Evolutionary conservation across 53 echinoderm and acorn worm species (phyloP), one percentile per base, ranked within the genome.

Genomic region (Stichopus horrens): DNA sequence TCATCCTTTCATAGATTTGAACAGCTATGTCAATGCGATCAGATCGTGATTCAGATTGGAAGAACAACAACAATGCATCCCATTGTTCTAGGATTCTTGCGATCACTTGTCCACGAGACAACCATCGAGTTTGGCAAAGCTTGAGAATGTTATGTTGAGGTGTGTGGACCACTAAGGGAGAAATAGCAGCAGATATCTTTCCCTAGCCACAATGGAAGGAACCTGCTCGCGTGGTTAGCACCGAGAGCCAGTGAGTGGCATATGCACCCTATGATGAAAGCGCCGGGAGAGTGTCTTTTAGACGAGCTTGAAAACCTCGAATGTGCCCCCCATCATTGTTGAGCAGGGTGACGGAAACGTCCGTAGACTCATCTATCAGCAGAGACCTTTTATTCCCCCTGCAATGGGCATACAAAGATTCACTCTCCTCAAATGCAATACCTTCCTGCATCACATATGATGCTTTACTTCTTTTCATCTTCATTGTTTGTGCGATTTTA

Each of bases 401-500:
- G 87, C 74, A 87, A 87, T 74, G 74, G 21, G 74, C 87, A 74
- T n/a, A 54, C 74, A 5, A 74, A 37, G 87, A 22, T 53, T 73
- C 87, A 9, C 74, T 56, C 52, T 87, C 87, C 55, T 87, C 74
- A 87, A 19, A 56, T 54, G 87, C 87, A 11, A 52, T 14, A 74
- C 87, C 74, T 74, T 23, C 87, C 74, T 87, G 87, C 87, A 87
- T 87, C 54, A 87, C 87, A 74, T 87, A 74, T 87, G 74, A 87
- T 54, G 87, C 87, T 54, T 87, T 87, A 8, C 55, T 52, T 52
- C 74, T 87, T 87, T 83, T 87, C 11, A 9, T 86, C 52, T 65
- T 86, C 53, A 86, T 67, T 87, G 22, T 19, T 74, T 87, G 59
- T 83, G 91, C 92, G 16, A 91, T 92, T 73, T 89, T 90, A 58